Evolutionary conservation across 2,888 invertebrate species (phyloP), one percentile per base, ranked within the genome.

Genomic region (Dryomyza anilis): DNA sequence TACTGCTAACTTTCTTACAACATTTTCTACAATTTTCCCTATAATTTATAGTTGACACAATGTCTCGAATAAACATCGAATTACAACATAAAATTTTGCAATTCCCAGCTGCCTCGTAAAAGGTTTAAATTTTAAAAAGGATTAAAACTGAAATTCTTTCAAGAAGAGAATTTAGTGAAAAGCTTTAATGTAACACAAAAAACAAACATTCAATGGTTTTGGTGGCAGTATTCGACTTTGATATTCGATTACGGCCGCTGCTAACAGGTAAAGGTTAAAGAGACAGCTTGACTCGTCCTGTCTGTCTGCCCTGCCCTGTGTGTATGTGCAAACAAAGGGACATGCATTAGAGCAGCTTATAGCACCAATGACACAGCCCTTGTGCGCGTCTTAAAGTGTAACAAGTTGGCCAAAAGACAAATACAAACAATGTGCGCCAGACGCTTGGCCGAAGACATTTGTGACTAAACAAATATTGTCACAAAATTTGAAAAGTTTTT

Each of bases 211-310:
- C n/a, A n/a, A n/a, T 78, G 76, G 75, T 75, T 75, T 76, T 76
- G 72, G 76, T 75, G 76, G 78, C 73, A 76, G 72, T 72, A 76
- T 78, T 80, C 77, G 80, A 80, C 80, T 77, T 79, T 79, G 80
- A 76, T 75, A 72, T 77, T 75, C 36, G 21, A 23, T 33, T 33
- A 36, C 33, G 21, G 12, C 55, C 33, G 55, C 21, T 33, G 29
- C 14, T 33, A 19, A n/a, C n/a, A n/a, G n/a, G n/a, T n/a, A n/a
- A n/a, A n/a, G n/a, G n/a, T n/a, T n/a, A n/a, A n/a, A n/a, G n/a
- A n/a, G n/a, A n/a, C n/a, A n/a, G n/a, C n/a, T n/a, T n/a, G n/a
- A n/a, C n/a, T n/a, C n/a, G n/a, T n/a, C n/a, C n/a, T n/a, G n/a
- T n/a, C n/a, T n/a, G n/a, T n/a, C n/a, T n/a, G n/a, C n/a, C 33